A percentile compares a stretch with the other conserved stretches of the same genome.
phyloP scores from a whole-genome alignment of 2,113 vertebrate species.

The Leuciscus idus region DNA sequence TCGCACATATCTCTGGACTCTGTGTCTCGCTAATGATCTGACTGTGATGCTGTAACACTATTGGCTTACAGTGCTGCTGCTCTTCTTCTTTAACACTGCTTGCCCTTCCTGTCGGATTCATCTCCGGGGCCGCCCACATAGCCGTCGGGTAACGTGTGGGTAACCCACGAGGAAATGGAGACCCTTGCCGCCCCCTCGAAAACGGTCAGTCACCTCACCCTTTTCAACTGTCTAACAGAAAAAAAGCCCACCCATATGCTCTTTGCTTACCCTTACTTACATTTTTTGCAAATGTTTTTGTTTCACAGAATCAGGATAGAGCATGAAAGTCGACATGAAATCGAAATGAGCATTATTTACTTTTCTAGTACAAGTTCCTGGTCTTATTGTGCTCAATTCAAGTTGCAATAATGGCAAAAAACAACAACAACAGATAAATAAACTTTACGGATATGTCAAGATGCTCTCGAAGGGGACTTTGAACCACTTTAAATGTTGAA shows the following conservation, averaged over 20 bases:
- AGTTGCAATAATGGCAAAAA: not conserved
- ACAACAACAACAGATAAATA: not conserved
- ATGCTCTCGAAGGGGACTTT: no score
- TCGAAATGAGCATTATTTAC: not conserved
- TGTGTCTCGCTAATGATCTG: conserved; percentile 78
- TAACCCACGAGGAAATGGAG: conserved; percentile 99
- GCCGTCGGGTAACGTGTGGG: conserved; percentile 98
- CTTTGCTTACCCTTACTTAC: not conserved
- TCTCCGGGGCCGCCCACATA: conserved; percentile 80
- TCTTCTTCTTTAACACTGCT: conserved; percentile 98
- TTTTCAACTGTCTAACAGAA: conserved; percentile 42
- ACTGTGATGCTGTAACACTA: conserved; percentile 88
- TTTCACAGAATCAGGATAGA: not conserved
- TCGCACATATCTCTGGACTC: conserved; percentile 62
- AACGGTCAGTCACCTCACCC: conserved; percentile 85
- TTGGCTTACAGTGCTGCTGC: conserved; percentile 96
- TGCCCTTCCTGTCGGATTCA: conserved; percentile 85
- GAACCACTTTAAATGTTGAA: not conserved
- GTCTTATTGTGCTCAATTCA: not conserved
- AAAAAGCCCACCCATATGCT: no score
- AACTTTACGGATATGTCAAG: no score
- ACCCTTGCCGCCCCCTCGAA: conserved; percentile 93
- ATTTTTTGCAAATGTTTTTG: not conserved
- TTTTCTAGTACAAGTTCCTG: not conserved
- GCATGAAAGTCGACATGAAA: not conserved